Evolutionary conservation across 2,113 vertebrate species (phyloP).

Genomic region (Nothoprocta pentlandii): DNA sequence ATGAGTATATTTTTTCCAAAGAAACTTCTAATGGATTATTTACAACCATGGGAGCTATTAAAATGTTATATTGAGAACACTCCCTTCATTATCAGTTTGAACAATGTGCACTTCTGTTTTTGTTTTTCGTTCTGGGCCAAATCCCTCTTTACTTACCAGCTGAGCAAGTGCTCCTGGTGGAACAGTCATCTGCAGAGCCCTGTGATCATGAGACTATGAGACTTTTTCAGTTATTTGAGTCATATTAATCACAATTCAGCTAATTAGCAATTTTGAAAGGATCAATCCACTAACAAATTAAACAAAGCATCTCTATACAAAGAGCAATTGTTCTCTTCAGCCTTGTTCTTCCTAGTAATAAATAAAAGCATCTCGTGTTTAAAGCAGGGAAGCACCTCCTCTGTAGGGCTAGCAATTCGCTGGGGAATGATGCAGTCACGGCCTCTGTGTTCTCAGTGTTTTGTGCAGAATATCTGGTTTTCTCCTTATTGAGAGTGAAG

Average conservation of each 20-base stretch:
- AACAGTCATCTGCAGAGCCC: not conserved
- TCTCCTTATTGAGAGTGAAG: slow-evolving; percentile 57
- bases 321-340: slow-evolving; percentile 48
- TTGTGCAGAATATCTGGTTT: slow-evolving; percentile 48
- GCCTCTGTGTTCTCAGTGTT: slow-evolving; percentile 65
- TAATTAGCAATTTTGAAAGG: slow-evolving; percentile 56
- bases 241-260: slow-evolving; percentile 44
- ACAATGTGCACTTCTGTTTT: not conserved
- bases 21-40: not conserved
- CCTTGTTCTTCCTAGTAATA: slow-evolving; percentile 48
- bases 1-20: not conserved
- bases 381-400: slow-evolving; percentile 33
- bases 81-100: not conserved
- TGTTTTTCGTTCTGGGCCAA: not conserved
- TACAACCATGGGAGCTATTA: not conserved
- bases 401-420: slow-evolving; percentile 44
- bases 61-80: not conserved
- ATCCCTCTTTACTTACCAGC: not conserved
- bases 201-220: slow-evolving; percentile 21
- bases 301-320: slow-evolving; percentile 50
- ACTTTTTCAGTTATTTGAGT: slow-evolving; percentile 47
- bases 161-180: not conserved
- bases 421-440: slow-evolving; percentile 52
- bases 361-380: slow-evolving; percentile 70
- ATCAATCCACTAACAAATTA: slow-evolving; percentile 53